phyloP scores from a whole-genome alignment of 2,888 invertebrate genomes.

The Chaetogeoica ovagalla region DNA sequence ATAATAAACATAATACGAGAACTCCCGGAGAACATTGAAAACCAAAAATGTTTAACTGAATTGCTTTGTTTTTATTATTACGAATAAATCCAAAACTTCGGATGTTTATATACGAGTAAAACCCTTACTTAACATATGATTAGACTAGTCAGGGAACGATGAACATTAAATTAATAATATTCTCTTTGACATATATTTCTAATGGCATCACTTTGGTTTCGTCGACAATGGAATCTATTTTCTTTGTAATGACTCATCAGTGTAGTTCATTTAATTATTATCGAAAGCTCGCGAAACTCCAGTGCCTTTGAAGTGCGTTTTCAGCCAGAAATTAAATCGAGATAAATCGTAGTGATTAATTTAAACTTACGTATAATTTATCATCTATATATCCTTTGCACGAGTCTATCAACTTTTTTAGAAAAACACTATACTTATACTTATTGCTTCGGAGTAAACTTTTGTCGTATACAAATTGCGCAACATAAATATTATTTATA shows the following conservation, averaged over 20 bases:
- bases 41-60: no score
- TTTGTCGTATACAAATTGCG: no score
- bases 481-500: no score
- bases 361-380: background rate
- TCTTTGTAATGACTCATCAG: background rate
- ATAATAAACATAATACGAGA: no score
- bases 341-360: background rate
- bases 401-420: background rate
- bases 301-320: slow-evolving; percentile 12
- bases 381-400: background rate
- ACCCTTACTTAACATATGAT: background rate
- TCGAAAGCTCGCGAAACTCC: slow-evolving; percentile 12
- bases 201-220: slow-evolving; percentile 22
- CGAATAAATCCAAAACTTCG: no score
- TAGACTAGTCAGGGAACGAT: background rate
- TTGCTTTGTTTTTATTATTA: no score
- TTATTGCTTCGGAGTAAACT: background rate
- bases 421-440: background rate
- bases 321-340: background rate
- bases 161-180: slow-evolving; percentile 23
- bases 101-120: background rate
- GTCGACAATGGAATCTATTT: slow-evolving; percentile 8
- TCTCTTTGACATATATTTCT: slow-evolving; percentile 7
- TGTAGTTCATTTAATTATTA: slow-evolving; percentile 1
- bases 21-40: no score